A percentile compares a stretch with the other conserved stretches of the same genome.
Evolutionary conservation across 1,140 invertebrate genomes (phyloP).

Genomic region (Atta colombica): DNA sequence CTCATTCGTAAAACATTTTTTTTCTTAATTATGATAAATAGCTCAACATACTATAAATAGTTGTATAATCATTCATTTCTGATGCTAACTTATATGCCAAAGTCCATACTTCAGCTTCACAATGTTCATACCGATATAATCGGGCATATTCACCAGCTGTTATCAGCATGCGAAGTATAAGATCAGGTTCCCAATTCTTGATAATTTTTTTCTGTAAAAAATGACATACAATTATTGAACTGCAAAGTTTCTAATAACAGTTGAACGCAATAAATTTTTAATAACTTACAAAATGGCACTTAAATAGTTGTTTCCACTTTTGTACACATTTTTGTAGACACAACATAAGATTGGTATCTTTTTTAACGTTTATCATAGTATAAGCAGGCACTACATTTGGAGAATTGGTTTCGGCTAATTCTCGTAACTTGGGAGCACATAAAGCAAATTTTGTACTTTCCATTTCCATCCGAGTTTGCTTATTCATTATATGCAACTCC

Average conservation of each 20-base stretch:
- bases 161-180: conserved; percentile 73
- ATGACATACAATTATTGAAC: conserved; percentile 32
- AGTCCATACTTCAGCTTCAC: conserved; percentile 77
- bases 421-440: conserved; percentile 64
- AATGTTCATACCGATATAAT: conserved; percentile 76
- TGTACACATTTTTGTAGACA: conserved; percentile 72
- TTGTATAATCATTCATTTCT: conserved; percentile 69
- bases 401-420: conserved; percentile 66
- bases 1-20: neutral
- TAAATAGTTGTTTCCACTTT: conserved; percentile 77
- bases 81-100: conserved; percentile 76
- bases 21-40: conserved; percentile 10
- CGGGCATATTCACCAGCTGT: conserved; percentile 79
- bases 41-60: conserved; percentile 75
- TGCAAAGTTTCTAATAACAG: neutral
- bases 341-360: conserved; percentile 72
- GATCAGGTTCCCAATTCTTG: conserved; percentile 68
- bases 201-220: conserved; percentile 67
- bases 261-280: neutral
- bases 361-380: conserved; percentile 78
- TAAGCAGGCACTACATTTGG: conserved; percentile 79
- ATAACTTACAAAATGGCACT: conserved; percentile 74
- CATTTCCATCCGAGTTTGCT: conserved; percentile 76
- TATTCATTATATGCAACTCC: conserved; percentile 67
- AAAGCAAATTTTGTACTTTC: conserved; percentile 72